These are phyloP conservation scores for Urocitellus parryii DNA, from an alignment of 2,113 vertebrate genomes.

Conservation along the genomic window DNA sequence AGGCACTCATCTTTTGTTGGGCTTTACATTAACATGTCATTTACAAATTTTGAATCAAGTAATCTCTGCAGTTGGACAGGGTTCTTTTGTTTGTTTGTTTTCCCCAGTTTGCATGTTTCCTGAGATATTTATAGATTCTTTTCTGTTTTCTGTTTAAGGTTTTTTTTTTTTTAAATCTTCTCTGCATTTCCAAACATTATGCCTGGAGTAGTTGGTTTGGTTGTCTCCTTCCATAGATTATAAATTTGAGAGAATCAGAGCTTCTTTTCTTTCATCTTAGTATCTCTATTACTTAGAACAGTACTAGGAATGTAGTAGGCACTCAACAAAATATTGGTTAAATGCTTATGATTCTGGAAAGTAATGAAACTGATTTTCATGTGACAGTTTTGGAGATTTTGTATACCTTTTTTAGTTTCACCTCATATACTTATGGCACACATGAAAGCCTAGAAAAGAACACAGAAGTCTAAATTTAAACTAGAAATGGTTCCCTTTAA, in stretches of 20 bases:
- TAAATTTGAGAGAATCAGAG: neutral
- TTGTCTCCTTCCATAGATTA: neutral
- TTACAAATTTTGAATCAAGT: constrained; percentile 46
- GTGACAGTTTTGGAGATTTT: neutral
- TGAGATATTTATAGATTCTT: neutral
- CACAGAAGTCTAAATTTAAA: constrained; percentile 37
- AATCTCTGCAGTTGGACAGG: neutral
- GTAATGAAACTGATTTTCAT: constrained; percentile 34
- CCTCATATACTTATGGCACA: neutral
- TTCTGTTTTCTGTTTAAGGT: neutral
- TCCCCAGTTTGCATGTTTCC: neutral
- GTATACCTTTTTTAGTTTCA: neutral
- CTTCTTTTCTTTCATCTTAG: neutral
- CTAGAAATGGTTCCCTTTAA: constrained; percentile 42
- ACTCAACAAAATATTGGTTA: neutral
- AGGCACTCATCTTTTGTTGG: constrained; percentile 53
- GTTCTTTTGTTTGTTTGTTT: neutral
- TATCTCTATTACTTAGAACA: neutral
- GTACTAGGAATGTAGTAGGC: neutral
- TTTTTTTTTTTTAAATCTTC: neutral
- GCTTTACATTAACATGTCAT: neutral
- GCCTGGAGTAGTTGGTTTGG: neutral
- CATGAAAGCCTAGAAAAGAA: neutral
- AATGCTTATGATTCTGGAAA: constrained; percentile 11
- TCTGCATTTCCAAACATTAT: neutral